Evolutionary conservation across 2,113 vertebrate genomes (phyloP).

Genomic region (Lagopus leucura): DNA sequence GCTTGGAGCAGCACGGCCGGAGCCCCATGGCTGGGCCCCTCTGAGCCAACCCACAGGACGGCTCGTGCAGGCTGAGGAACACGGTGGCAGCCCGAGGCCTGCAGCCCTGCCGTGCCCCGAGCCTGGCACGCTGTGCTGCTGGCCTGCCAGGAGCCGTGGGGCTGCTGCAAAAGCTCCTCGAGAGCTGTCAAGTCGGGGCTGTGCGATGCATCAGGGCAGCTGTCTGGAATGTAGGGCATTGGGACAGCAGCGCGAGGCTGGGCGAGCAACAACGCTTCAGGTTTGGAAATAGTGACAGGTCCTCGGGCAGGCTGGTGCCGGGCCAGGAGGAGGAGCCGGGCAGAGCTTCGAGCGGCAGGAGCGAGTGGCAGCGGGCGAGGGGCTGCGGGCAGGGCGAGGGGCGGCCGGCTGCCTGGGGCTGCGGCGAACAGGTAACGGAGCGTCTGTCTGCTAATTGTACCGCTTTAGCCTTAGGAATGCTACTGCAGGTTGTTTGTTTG

Average conservation of each 20-base stretch:
- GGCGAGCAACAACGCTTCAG: neutral
- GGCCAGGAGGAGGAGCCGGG: neutral
- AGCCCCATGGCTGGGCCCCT: neutral
- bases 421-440: neutral
- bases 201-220: neutral
- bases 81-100: too few species aligned
- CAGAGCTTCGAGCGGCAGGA: too few species aligned
- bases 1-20: neutral
- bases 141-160: neutral
- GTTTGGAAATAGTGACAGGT: neutral
- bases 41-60: too few species aligned
- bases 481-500: neutral
- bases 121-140: fast-evolving
- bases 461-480: neutral
- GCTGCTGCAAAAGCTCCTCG: neutral
- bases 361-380: too few species aligned
- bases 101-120: neutral
- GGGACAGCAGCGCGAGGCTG: constrained; percentile 24
- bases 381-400: neutral
- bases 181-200: neutral
- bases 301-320: neutral
- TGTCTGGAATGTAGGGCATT: constrained; percentile 59
- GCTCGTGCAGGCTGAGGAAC: too few species aligned
- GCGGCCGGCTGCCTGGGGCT: too few species aligned
- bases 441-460: neutral